These are phyloP conservation scores for Anolis sagrei DNA, from an alignment of 2,113 vertebrate species.

Conservation along the genomic window DNA sequence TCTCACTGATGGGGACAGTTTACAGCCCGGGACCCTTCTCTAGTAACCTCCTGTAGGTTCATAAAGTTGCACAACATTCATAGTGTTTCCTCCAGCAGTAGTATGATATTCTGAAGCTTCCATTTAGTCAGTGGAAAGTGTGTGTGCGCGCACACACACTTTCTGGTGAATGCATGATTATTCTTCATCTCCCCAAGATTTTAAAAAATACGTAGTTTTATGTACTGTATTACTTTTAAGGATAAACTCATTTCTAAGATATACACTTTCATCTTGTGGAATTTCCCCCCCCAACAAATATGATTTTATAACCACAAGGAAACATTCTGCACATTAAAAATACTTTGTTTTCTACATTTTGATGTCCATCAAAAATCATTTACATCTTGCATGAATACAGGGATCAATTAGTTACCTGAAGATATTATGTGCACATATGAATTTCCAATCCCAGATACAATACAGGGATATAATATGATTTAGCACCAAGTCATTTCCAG, in stretches of 20 bases:
- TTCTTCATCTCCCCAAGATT: too few relatives aligned
- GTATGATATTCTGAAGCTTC: neutral
- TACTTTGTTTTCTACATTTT: too few relatives aligned
- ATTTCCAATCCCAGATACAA: neutral
- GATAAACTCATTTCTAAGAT: neutral
- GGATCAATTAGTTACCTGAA: too few relatives aligned
- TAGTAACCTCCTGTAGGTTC: neutral
- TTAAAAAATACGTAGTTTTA: neutral
- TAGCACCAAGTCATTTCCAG: neutral
- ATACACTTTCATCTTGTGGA: neutral
- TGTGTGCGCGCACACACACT: too few relatives aligned
- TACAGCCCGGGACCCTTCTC: neutral
- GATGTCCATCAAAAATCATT: neutral
- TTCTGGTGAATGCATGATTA: too few relatives aligned
- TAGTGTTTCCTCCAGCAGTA: too few relatives aligned
- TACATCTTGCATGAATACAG: too few relatives aligned
- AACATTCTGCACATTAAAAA: neutral
- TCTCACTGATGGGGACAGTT: neutral
- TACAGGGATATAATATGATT: neutral
- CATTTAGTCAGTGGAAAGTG: neutral
- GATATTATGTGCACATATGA: neutral
- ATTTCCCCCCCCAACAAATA: neutral
- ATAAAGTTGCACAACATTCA: neutral
- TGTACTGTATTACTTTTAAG: too few relatives aligned
- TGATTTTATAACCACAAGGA: neutral